Conservation (phyloP, 2,113 vertebrate species). For the Malurus elegans region DNA sequence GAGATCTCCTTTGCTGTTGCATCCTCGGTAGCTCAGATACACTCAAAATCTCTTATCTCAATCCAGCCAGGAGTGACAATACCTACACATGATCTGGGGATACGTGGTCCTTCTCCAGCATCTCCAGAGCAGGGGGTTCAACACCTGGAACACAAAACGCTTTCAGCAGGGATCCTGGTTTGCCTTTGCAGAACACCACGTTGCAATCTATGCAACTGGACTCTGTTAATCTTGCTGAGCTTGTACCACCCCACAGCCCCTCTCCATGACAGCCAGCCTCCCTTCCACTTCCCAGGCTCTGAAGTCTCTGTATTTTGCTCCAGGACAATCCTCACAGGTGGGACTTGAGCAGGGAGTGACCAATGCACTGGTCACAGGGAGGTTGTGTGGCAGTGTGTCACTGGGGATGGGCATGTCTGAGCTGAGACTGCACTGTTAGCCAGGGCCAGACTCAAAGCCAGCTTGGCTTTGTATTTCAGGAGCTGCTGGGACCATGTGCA, state of each 20-base stretch:
- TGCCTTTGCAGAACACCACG: background rate
- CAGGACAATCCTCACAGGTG: background rate
- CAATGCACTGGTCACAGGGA: background rate
- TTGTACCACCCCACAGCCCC: background rate
- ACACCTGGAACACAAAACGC: constrained; percentile 57
- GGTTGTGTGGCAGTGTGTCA: background rate
- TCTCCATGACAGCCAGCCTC: background rate
- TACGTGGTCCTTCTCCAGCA: constrained; percentile 79
- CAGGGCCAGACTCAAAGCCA: background rate
- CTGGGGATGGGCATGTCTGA: background rate
- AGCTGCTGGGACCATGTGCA: background rate
- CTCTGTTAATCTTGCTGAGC: background rate
- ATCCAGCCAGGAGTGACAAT: background rate
- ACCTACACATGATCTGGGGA: constrained; percentile 76
- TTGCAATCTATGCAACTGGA: background rate
- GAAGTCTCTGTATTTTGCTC: background rate
- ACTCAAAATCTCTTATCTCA: background rate
- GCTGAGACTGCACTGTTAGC: background rate
- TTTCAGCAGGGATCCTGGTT: background rate
- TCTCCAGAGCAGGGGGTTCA: constrained; percentile 57
- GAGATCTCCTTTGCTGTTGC: background rate
- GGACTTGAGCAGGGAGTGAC: background rate
- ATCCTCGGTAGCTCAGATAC: background rate
- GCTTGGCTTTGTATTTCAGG: background rate
- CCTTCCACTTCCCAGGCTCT: background rate